Conservation (phyloP, 2,797 vertebrate species). For the Sebastes kiyomatsui region DNA sequence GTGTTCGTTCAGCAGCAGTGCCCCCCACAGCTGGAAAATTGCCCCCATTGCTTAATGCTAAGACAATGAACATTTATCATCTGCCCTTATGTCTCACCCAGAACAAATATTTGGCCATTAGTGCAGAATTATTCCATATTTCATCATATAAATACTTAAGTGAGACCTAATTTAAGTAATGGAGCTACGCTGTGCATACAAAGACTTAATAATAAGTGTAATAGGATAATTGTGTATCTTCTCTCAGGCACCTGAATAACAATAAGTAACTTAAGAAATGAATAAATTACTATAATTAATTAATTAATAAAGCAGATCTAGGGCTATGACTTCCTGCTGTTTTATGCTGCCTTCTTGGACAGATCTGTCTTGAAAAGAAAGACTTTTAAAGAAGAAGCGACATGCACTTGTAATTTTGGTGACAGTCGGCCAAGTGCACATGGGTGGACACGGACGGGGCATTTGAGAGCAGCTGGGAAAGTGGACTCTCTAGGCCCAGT, state of each 20-base stretch:
- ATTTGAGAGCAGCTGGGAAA: slow-evolving; percentile 59
- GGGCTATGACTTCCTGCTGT: background rate
- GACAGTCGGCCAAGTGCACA: slow-evolving; percentile 27
- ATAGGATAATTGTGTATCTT: slow-evolving; percentile 18
- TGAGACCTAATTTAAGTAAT: slow-evolving; percentile 19
- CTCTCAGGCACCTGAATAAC: slow-evolving; percentile 2
- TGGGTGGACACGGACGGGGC: slow-evolving; percentile 29
- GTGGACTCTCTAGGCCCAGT: slow-evolving; percentile 44
- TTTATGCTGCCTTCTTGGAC: background rate
- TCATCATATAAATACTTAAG: slow-evolving; percentile 46
- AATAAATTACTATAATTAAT: background rate
- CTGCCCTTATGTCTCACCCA: slow-evolving; percentile 33
- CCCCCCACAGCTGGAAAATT: slow-evolving; percentile 52
- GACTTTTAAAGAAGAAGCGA: background rate
- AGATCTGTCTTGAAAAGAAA: background rate
- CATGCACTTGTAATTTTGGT: slow-evolving; percentile 16
- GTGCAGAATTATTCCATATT: slow-evolving; percentile 48
- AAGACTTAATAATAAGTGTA: slow-evolving; percentile 20
- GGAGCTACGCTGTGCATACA: background rate
- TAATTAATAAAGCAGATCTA: background rate
- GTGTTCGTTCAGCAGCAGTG: slow-evolving; percentile 32
- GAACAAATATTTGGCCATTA: slow-evolving; percentile 67
- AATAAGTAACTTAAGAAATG: background rate
- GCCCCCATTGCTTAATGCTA: slow-evolving; percentile 50
- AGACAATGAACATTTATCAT: slow-evolving; percentile 64